Percentiles rank a stretch among this genome's conserved stretches.
Conservation (phyloP, 1,140 invertebrate species). For the Chrysoperla carnea region DNA sequence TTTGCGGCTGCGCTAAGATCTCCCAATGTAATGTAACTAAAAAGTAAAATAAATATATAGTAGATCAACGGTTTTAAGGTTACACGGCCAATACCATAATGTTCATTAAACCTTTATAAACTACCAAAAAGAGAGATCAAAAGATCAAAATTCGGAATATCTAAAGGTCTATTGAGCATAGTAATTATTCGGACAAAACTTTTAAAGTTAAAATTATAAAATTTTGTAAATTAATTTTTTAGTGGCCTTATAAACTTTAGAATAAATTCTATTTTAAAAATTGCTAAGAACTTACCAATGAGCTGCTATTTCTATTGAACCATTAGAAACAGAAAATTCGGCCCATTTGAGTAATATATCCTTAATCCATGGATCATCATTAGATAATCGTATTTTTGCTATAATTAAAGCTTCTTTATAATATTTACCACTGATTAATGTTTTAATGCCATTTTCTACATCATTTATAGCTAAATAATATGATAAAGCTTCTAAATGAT, state of each 20-base stretch:
- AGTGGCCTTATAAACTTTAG: too few species aligned
- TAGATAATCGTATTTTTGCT: constrained; percentile 32
- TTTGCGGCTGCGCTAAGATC: constrained; percentile 15
- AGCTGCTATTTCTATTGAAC: constrained; percentile 35
- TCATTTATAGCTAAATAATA: constrained; percentile 42
- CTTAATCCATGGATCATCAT: constrained; percentile 28
- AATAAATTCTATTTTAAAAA: too few species aligned
- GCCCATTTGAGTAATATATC: constrained; percentile 34
- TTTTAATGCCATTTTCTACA: constrained; percentile 35
- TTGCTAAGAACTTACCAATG: constrained; percentile 34
- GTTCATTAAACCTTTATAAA: too few species aligned
- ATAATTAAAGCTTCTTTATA: constrained; percentile 42
- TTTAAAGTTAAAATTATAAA: too few species aligned
- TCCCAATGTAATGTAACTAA: constrained; percentile 14
- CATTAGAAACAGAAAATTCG: constrained; percentile 19
- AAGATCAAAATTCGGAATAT: too few species aligned
- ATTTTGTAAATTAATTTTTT: too few species aligned
- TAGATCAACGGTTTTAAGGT: background rate
- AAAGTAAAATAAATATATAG: constrained; percentile 6
- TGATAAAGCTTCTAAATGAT: constrained; percentile 33
- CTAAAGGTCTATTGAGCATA: too few species aligned
- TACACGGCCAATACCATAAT: background rate
- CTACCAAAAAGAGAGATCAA: too few species aligned
- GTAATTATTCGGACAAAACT: too few species aligned
- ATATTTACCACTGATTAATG: constrained; percentile 29